A percentile compares a stretch with the other conserved stretches of the same genome.
These are phyloP conservation scores for Macropus fuliginosus DNA, from an alignment of 2,797 vertebrate genomes.

Conservation along the genomic window DNA sequence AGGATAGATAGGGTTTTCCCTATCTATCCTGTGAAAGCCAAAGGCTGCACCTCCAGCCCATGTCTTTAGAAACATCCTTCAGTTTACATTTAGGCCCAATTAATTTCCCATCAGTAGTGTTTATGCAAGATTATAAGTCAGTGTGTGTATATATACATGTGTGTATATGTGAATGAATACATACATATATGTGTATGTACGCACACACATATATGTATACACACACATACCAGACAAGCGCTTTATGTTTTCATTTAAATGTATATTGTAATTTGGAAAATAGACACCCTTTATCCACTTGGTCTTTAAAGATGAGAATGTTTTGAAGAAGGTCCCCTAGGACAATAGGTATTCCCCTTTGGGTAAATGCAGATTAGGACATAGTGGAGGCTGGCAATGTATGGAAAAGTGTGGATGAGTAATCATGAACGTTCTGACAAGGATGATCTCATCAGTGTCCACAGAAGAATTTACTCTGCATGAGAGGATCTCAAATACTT, in stretches of 20 bases:
- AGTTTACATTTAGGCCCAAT: neutral
- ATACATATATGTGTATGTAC: too few relatives aligned
- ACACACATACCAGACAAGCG: neutral
- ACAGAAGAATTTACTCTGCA: neutral
- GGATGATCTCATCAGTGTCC: neutral
- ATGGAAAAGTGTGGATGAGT: neutral
- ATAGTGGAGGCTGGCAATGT: neutral
- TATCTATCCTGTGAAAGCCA: too few relatives aligned
- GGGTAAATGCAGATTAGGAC: neutral
- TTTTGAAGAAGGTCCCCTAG: neutral
- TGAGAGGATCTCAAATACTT: neutral
- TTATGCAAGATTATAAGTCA: neutral
- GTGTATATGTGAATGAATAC: too few relatives aligned
- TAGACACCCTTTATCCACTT: neutral
- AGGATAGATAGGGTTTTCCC: neutral
- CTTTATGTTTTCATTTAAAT: neutral
- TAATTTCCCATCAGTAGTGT: neutral
- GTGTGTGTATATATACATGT: too few relatives aligned
- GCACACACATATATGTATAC: too few relatives aligned
- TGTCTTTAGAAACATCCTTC: neutral
- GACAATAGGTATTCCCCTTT: neutral
- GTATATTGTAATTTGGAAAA: neutral
- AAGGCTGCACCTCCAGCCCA: neutral
- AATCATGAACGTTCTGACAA: neutral
- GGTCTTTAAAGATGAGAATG: neutral